Percentiles rank a stretch among this genome's conserved stretches.
Conservation (phyloP, 1,140 invertebrate species). For the Bombus balteatus region DNA sequence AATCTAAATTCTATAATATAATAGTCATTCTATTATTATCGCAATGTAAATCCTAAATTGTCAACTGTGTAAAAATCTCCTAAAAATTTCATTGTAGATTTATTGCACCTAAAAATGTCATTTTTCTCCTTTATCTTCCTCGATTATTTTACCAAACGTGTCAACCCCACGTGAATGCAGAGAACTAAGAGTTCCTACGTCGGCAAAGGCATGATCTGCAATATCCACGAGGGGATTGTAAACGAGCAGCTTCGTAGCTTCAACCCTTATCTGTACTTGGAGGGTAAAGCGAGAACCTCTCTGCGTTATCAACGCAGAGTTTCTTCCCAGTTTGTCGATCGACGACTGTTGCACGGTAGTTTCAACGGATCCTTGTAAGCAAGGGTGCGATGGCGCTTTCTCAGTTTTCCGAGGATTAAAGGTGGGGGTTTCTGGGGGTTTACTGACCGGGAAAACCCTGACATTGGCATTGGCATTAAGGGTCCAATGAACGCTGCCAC, state of each 20-base stretch:
- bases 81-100: too few relatives aligned
- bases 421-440: conserved; percentile 50
- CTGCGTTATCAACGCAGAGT: conserved; percentile 14
- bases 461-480: conserved; percentile 79
- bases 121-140: too few relatives aligned
- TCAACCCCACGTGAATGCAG: neutral
- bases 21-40: neutral
- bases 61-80: accelerated
- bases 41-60: neutral
- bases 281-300: conserved; percentile 2
- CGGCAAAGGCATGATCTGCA: conserved; percentile 52
- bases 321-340: neutral
- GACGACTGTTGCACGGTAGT: neutral
- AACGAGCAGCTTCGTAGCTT: neutral
- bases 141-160: neutral
- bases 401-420: neutral
- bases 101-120: too few relatives aligned
- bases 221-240: conserved; percentile 6
- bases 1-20: too few relatives aligned
- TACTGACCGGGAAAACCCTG: conserved; percentile 73
- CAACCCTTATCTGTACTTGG: neutral
- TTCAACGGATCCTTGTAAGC: too few relatives aligned
- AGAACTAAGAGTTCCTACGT: conserved; percentile 38
- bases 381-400: neutral
- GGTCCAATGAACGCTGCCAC: conserved; percentile 75